A percentile compares a stretch with the other conserved stretches of the same genome.
phyloP scores from a whole-genome alignment of 2,797 vertebrate genomes.

The Chaunax sp. region DNA sequence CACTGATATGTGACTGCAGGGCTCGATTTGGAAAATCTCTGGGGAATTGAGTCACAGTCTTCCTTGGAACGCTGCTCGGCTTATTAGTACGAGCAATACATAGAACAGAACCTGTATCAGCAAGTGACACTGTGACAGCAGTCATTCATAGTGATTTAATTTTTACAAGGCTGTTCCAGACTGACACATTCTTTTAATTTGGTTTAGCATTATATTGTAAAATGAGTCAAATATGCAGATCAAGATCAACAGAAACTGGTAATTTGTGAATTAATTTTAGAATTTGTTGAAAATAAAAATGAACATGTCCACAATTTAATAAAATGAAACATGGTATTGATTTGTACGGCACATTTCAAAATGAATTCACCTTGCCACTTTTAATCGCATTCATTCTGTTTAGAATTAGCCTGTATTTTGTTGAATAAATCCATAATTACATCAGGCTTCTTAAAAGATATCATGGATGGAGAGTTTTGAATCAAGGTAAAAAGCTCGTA shows the following conservation, averaged over 20 bases:
- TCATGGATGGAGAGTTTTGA: conserved; percentile 31
- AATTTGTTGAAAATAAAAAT: conserved; percentile 22
- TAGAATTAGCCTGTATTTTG: conserved; percentile 35
- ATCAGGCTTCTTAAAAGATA: conserved; percentile 18
- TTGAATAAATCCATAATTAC: conserved; percentile 44
- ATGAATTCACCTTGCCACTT: conserved; percentile 21
- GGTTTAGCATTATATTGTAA: background rate
- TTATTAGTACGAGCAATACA: conserved; percentile 24
- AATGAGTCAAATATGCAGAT: conserved; percentile 18
- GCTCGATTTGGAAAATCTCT: conserved; percentile 20
- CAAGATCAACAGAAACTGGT: background rate
- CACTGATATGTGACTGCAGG: conserved; percentile 28
- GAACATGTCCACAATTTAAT: conserved; percentile 1
- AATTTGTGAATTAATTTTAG: conserved; percentile 4
- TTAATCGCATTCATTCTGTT: conserved; percentile 24
- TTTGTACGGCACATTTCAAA: background rate
- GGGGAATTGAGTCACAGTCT: conserved; percentile 16
- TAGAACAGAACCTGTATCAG: conserved; percentile 1
- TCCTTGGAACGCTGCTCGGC: conserved; percentile 17
- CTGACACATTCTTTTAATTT: conserved; percentile 26
- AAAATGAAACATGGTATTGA: background rate
- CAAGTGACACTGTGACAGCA: conserved; percentile 16
- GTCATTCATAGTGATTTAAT: conserved; percentile 16
- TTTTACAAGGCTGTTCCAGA: conserved; percentile 4
- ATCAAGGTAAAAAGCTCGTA: too few relatives aligned